Conservation (phyloP, 2,888 invertebrate genomes). For the Aplocera efformata region DNA sequence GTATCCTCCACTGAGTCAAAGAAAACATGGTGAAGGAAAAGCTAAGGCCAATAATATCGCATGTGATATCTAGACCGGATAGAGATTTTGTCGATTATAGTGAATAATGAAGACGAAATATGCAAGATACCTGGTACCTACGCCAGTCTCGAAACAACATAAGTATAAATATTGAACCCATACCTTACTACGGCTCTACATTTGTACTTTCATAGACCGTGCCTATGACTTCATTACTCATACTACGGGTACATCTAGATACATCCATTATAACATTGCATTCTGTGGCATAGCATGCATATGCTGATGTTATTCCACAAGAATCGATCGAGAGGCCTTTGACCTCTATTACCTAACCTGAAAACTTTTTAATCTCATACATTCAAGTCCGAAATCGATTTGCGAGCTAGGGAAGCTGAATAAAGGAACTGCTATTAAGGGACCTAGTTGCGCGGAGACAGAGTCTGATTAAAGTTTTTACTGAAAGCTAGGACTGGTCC, state of each 20-base stretch:
- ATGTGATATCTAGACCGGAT: no score
- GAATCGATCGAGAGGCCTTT: slow-evolving; percentile 17
- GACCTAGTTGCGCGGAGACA: slow-evolving; percentile 9
- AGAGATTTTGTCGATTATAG: no score
- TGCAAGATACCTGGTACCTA: no score
- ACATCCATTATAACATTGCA: not conserved
- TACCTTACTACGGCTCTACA: no score
- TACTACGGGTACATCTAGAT: not conserved
- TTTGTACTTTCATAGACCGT: no score
- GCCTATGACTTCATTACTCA: no score
- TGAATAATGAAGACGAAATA: no score
- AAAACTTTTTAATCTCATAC: slow-evolving; percentile 12
- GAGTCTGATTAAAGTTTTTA: slow-evolving; percentile 16
- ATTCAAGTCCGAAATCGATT: slow-evolving; percentile 7
- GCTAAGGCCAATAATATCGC: no score
- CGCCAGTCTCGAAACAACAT: no score
- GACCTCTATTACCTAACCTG: slow-evolving; percentile 7
- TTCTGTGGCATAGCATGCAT: slow-evolving; percentile 8
- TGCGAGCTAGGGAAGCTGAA: not conserved
- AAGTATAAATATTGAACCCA: no score
- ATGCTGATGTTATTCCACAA: slow-evolving; percentile 4
- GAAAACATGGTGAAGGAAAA: no score
- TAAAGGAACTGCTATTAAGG: slow-evolving; percentile 3
- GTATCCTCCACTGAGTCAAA: no score
- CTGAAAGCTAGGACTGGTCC: slow-evolving; percentile 5